Base-by-base conservation (phyloP, 1,140 invertebrate genomes). In the Galleria mellonella region DNA sequence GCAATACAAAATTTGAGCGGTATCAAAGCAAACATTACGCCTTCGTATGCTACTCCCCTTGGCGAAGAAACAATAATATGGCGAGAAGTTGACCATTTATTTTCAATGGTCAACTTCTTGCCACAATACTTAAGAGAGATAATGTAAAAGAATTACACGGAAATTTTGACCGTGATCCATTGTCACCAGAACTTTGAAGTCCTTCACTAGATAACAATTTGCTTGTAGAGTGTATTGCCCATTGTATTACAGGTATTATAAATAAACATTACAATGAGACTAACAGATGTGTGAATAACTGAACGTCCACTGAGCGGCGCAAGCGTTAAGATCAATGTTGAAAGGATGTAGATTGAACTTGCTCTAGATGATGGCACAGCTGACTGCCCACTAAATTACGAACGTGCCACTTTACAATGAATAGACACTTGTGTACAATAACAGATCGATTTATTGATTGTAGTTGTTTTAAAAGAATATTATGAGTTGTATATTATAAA, bases 91-190 rank as follows among this genome's bases (percentile, higher is more conserved):
- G n/a, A n/a, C n/a, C n/a, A n/a, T n/a, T n/a, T n/a, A n/a, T n/a
- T n/a, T n/a, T 77, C 74, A 81, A 85, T 82, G 71, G 73, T 51
- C 59, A 71, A 66, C 64, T 70, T 64, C 53, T 60, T 63, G 45
- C 66, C 66, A 83, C 74, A 81, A 85, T 76, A 46, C 60, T 58
- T 12, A 54, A 56, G 56, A 72, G 72, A 84, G 67, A 83, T 75
- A 82, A 82, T 73, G n/a, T n/a, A n/a, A 46, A 57, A 72, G 74
- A 77, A 83, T 83, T 85, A 85, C 71, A 85, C 68, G 74, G 78
- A 81, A 73, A 81, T 77, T 71, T 74, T 43, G 51, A 70, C 74
- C 69, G 69, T 77, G 64, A 64, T 52, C 76, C 46, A 62, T 81
- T 83, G 74, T 81, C 47, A 58, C 51, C 42, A 60, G 43, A 8